Evolutionary conservation across 2,113 vertebrate genomes (phyloP), one percentile per base, ranked within the genome.

Genomic region (Melierax canorus): DNA sequence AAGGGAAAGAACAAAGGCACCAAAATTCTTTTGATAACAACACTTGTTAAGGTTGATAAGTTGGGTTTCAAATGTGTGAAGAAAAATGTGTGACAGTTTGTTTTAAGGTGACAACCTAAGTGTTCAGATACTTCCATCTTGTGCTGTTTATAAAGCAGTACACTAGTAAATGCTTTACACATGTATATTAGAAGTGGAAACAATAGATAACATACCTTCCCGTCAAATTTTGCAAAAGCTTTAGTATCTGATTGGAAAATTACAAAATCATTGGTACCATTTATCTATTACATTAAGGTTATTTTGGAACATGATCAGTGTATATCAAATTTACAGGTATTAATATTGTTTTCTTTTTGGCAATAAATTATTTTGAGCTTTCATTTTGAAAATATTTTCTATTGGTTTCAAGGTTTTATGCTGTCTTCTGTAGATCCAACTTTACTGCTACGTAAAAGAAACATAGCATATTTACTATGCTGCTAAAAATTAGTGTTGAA

Each of bases 1-100:
- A 99, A 98, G 97, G 98, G 97, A 98, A 98, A 98, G 98, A 99
- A 99, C 98, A 99, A 99, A 99, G 99, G 98, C 98, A 97, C 97
- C 97, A 97, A 98, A 98, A 97, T 98, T 98, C 96, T 98, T 98
- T 98, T 98, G 98, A 99, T 98, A 98, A 98, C 98, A 98, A 98
- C 98, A 98, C 98, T 99, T 99, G 98, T 99, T 99, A 98, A 98
- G 98, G 98, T 98, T 98, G 98, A 99, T 98, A 98, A 98, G 98
- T 99, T 98, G 97, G 96, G 98, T 98, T 98, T 98, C 98, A 97
- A 98, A 98, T 98, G 97, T 98, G 98, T 97, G 97, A 98, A 98
- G 98, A 98, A 98, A 98, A 98, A 98, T 98, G 97, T 98, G 97
- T 97, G 98, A 98, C 98, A 98, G 97, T 98, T 98, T 98, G 98